phyloP scores from a whole-genome alignment of 2,113 vertebrate genomes.

The Anoplopoma fimbria region DNA sequence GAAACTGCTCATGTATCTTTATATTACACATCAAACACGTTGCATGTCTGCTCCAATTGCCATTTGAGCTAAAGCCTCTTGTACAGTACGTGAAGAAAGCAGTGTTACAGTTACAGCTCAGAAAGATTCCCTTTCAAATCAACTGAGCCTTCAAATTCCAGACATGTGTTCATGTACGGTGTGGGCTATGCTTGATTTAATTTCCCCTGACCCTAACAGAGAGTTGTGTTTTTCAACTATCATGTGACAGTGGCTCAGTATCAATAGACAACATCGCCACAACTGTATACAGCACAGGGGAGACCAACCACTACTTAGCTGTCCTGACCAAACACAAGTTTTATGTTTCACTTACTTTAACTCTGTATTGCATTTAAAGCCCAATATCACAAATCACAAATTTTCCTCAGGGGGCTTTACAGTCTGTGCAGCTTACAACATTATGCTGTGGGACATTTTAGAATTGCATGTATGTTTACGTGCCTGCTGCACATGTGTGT shows the following conservation, averaged over 20 bases:
- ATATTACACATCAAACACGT: slow-evolving; percentile 19
- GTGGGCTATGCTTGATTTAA: slow-evolving; percentile 68
- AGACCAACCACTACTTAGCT: slow-evolving; percentile 5
- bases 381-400: neutral
- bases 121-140: slow-evolving; percentile 69
- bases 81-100: slow-evolving; percentile 24
- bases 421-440: neutral
- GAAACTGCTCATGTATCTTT: slow-evolving; percentile 22
- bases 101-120: slow-evolving; percentile 30
- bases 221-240: slow-evolving; percentile 68
- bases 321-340: slow-evolving; percentile 16
- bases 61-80: slow-evolving; percentile 38
- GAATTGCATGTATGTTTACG: neutral
- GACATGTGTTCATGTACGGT: slow-evolving; percentile 66
- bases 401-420: neutral
- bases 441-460: neutral
- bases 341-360: slow-evolving; percentile 20
- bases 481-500: slow-evolving; percentile 1
- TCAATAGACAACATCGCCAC: slow-evolving; percentile 57
- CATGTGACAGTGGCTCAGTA: slow-evolving; percentile 63
- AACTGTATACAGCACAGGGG: slow-evolving; percentile 35
- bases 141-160: slow-evolving; percentile 74
- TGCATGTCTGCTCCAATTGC: slow-evolving; percentile 11
- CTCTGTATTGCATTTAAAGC: neutral
- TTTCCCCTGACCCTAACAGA: too few species aligned